A percentile compares a stretch with the other conserved stretches of the same genome.
These are phyloP conservation scores for Prunella strophiata DNA, from an alignment of 2,797 vertebrate genomes.

Conservation along the genomic window DNA sequence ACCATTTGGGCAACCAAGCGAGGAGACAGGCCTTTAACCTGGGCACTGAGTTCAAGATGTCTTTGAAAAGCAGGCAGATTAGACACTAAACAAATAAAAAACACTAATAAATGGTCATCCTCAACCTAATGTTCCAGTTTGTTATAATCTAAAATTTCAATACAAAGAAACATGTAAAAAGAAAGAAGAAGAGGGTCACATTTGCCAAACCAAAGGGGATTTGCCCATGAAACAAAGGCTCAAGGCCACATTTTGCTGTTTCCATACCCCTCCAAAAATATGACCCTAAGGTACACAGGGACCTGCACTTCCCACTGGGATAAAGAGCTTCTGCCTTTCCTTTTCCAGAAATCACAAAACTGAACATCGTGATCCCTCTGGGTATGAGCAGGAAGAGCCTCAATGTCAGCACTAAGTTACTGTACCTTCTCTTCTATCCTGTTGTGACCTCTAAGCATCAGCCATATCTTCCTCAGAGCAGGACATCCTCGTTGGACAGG, in stretches of 20 bases:
- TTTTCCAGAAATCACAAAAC: slow-evolving; percentile 50
- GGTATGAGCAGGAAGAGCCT: slow-evolving; percentile 26
- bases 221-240: not conserved
- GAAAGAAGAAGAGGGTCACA: not conserved
- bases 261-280: not conserved
- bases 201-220: not conserved
- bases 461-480: not conserved
- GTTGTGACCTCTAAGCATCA: not conserved
- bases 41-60: not conserved
- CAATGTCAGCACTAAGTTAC: not conserved
- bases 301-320: not conserved
- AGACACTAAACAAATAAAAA: not conserved
- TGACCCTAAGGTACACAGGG: rapidly evolving
- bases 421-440: not conserved
- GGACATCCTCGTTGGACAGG: not conserved
- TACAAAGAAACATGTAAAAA: not conserved
- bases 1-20: not conserved
- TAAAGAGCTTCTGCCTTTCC: not conserved
- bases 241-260: not conserved
- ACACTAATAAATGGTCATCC: not conserved
- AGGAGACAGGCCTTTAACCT: not conserved
- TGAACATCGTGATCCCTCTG: not conserved
- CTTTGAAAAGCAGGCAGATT: not conserved
- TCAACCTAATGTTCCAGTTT: not conserved
- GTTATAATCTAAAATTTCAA: not conserved